A percentile compares a stretch with the other conserved stretches of the same genome.
Evolutionary conservation across 1,140 invertebrate species (phyloP).

Genomic region (Epicauta chinensis): DNA sequence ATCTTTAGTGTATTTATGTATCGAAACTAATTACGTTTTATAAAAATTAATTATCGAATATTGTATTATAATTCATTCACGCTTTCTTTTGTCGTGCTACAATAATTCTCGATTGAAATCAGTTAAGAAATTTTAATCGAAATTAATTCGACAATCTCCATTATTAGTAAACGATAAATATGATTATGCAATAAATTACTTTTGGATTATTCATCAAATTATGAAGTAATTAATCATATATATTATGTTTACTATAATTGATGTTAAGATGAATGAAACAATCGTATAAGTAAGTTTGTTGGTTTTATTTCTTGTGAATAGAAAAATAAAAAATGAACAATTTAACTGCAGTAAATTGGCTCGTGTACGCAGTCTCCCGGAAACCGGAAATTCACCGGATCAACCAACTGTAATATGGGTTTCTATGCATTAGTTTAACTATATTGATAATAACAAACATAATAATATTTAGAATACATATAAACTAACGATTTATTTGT

Average conservation of each 20-base stretch:
- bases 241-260: not conserved
- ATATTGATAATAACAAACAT: not conserved
- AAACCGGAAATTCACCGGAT: constrained; percentile 18
- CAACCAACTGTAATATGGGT: constrained; percentile 21
- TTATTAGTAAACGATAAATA: too few relatives aligned
- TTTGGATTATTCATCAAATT: too few relatives aligned
- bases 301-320: not conserved
- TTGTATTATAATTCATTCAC: constrained; percentile 1
- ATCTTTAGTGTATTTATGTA: too few relatives aligned
- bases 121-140: too few relatives aligned
- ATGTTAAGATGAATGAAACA: not conserved
- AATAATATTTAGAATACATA: not conserved
- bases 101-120: too few relatives aligned
- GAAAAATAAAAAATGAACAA: constrained; percentile 16
- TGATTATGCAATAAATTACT: too few relatives aligned
- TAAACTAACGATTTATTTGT: too few relatives aligned
- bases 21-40: too few relatives aligned
- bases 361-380: constrained; percentile 16
- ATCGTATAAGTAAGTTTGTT: too few relatives aligned
- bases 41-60: too few relatives aligned
- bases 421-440: constrained; percentile 10
- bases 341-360: constrained; percentile 20
- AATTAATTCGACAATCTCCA: not conserved
- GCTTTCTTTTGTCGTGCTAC: constrained; percentile 4
- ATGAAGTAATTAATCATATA: too few relatives aligned